Base-by-base conservation (phyloP, 2,113 vertebrate species). In the Odontophorus gujanensis region DNA sequence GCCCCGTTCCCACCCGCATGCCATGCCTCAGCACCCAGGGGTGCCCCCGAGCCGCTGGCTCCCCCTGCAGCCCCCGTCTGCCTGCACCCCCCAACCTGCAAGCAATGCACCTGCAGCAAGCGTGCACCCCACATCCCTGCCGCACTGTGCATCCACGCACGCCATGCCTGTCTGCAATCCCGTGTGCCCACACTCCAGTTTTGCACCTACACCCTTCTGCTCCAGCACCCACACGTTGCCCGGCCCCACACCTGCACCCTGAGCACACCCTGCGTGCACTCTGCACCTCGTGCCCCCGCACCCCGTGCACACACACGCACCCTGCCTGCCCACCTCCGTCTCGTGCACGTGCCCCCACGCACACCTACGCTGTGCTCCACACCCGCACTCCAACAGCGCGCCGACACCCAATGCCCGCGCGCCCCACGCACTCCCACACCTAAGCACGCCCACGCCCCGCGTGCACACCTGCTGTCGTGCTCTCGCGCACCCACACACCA, bases 1-100 rank as follows among this genome's bases (percentile, higher is more conserved):
- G 34, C 17, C n/a, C 47, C 1, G 4, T 10, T 40, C 38, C 22
- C 10, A 73, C 32, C 28, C 1, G 0, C 6, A 5, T 28, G 22
- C 36, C 38, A 3, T 40, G 12, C 21, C 19, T n/a, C 36, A 13
- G 77, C 32, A 45, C 51, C 42, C 51, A 36, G 0, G 30, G 26
- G n/a, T 19, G 62, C 16, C 42, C 47, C 11, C 0, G 7, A 51
- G 50, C 32, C 36, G 25, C 38, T 62, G n/a, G 50, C 21, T 66
- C 28, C 16, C 17, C 71, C 66, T 50, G 73, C 53, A 19, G 40
- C 51, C 22, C 45, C 58, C 3, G 8, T 43, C 36, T 2, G 26
- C 26, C 65, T 4, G 6, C 28, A 3, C 26, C 28, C 50, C 28
- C 53, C 15, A 18, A 57, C 53, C 53, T 57, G 28, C 53, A 19